Conservation (phyloP, 2,797 vertebrate genomes). For the Champsocephalus gunnari region DNA sequence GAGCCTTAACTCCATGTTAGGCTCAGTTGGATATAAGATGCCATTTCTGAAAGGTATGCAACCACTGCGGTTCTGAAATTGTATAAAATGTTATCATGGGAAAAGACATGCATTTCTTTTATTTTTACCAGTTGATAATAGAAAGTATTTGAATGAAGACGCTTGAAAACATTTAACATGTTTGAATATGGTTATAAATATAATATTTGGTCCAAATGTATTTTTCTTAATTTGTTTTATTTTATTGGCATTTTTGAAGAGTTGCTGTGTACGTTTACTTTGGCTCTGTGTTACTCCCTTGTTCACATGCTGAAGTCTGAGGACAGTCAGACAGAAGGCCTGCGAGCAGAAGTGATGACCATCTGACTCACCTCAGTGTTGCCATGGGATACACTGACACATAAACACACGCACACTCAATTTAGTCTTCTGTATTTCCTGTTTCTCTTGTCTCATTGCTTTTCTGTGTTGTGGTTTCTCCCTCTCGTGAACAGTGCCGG, state of each 20-base stretch:
- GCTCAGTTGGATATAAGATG: constrained; percentile 15
- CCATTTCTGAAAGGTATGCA: constrained; percentile 12
- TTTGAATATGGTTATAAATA: not conserved
- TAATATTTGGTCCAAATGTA: not conserved
- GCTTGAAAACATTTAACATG: not conserved
- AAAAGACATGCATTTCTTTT: not conserved
- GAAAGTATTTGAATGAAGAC: not conserved
- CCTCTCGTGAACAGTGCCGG: not conserved
- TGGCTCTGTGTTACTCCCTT: constrained; percentile 16
- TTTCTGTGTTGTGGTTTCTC: constrained; percentile 4
- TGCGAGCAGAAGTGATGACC: constrained; percentile 44
- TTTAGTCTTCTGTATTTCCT: constrained; percentile 14
- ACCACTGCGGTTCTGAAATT: not conserved
- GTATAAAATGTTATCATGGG: not conserved
- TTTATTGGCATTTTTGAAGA: no score
- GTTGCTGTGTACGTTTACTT: not conserved
- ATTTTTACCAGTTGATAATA: not conserved
- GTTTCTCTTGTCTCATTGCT: not conserved
- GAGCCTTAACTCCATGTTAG: constrained; percentile 40
- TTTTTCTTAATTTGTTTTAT: no score
- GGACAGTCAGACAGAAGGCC: constrained; percentile 52
- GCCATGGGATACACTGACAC: constrained; percentile 42
- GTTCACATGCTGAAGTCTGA: constrained; percentile 66
- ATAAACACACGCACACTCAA: constrained; percentile 13
- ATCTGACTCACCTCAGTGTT: constrained; percentile 51